Base-by-base conservation (phyloP, 2,797 vertebrate species). In the Acropternis orthonyx region DNA sequence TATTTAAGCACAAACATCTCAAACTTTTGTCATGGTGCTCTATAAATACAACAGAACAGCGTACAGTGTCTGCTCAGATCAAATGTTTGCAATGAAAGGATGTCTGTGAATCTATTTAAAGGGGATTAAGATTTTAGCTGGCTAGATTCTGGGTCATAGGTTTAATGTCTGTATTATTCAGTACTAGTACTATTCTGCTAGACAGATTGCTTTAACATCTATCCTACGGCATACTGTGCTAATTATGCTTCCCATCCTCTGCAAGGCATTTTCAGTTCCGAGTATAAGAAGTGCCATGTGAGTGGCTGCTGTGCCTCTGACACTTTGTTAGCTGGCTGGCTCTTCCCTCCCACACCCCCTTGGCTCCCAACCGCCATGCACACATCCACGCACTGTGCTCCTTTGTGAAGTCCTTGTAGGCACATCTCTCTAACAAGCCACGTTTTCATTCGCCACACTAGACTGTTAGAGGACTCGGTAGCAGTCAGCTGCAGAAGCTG, bases 41-140 rank as follows among this genome's bases (percentile, higher is more conserved):
- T 96, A 88, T 92, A 95, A 97, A 94, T 93, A 89, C 95, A 94
- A 34, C 89, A 78, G 84, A 95, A 88, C 87, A 89, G 55, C 74
- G 59, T 62, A 59, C 39, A 66, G 48, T 78, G 92, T 95, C 94
- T 93, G 78, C 88, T 94, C 30, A 3, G 85, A 95, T 91, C 71
- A 89, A 95, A 95, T 66, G 65, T 94, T 96, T 85, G 89, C 12
- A 3, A 43, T 72, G 89, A 94, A 96, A 93, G 92, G 84, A 96
- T 85, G 93, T 73, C 89, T 89, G 77, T 5, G 24, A 82, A 93
- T 93, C 92, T 97, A 56, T 97, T 94, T 96, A 96, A 96, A 88
- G 78, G 86, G 90, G 92, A 96, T 96, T 96, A 96, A 92, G 94
- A 95, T 93, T 94, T 91, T 93, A 89, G 87, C 89, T 96, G 88